These are phyloP conservation scores for Calyptomena viridis DNA, from an alignment of 2,113 vertebrate genomes.

Conservation along the genomic window DNA sequence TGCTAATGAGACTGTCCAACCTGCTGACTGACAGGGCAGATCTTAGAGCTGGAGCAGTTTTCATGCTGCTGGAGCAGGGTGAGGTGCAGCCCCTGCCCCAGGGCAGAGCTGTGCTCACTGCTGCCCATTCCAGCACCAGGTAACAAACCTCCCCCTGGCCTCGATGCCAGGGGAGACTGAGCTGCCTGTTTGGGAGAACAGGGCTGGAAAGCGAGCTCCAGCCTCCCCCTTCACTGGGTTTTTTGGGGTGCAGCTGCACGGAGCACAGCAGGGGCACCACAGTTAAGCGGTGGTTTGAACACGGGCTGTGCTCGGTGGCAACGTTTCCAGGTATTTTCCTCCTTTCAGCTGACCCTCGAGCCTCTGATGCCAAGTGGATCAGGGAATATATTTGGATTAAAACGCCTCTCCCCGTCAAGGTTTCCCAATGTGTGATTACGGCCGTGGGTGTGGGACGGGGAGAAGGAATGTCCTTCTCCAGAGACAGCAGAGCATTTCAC, in stretches of 20 bases:
- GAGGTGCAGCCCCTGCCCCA: not conserved
- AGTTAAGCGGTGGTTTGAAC: not conserved
- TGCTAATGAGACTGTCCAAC: not conserved
- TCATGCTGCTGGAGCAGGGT: not conserved
- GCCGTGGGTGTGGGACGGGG: not conserved
- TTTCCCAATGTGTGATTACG: not conserved
- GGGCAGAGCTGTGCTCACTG: fast-evolving
- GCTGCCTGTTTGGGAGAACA: fast-evolving
- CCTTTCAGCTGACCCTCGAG: not conserved
- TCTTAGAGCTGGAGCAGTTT: not conserved
- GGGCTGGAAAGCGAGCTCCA: not conserved
- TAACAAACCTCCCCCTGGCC: not conserved
- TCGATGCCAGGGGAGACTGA: not conserved
- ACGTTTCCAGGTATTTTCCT: not conserved
- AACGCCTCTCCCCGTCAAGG: not conserved
- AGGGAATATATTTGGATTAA: not conserved
- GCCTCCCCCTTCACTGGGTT: not conserved
- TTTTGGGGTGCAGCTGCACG: not conserved
- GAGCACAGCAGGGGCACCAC: fast-evolving
- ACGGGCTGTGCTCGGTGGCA: not conserved
- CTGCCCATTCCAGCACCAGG: not conserved
- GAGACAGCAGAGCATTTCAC: not conserved
- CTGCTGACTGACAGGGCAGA: not conserved
- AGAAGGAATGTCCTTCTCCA: not conserved
- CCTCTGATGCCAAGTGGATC: not conserved